A percentile compares a stretch with the other conserved stretches of the same genome.
phyloP scores from a whole-genome alignment of 2,888 invertebrate species.

The Phortica okadai region DNA sequence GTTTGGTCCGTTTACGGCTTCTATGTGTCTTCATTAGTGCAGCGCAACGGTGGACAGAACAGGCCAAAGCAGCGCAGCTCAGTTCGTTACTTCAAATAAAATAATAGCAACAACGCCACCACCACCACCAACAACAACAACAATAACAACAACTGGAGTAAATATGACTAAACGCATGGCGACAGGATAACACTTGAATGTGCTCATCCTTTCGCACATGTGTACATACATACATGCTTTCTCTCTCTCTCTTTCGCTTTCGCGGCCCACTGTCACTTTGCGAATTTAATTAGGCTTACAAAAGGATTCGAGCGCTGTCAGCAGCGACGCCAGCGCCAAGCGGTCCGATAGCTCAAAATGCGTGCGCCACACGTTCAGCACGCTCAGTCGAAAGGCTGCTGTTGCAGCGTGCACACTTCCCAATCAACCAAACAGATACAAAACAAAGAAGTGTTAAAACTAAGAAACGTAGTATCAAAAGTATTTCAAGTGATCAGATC shows the following conservation, averaged over 20 bases:
- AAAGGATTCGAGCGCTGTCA: not conserved
- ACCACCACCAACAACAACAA: too few species aligned
- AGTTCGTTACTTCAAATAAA: conserved; percentile 65
- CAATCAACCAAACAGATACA: not conserved
- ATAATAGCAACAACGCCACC: not conserved
- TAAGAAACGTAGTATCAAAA: too few species aligned
- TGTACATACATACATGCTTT: too few species aligned
- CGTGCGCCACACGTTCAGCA: not conserved
- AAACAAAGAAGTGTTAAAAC: too few species aligned
- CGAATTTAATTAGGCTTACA: conserved; percentile 1
- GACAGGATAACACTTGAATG: not conserved
- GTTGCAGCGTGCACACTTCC: not conserved
- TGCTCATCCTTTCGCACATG: not conserved
- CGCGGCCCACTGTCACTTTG: not conserved
- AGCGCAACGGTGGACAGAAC: conserved; percentile 12
- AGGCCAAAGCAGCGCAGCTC: conserved; percentile 1
- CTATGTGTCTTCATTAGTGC: conserved; percentile 59
- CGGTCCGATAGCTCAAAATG: conserved; percentile 1
- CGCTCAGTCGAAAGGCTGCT: not conserved
- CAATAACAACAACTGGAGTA: not conserved
- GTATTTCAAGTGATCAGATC: too few species aligned
- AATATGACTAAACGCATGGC: not conserved
- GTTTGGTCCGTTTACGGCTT: conserved; percentile 49
- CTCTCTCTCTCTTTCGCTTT: not conserved
- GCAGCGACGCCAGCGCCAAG: conserved; percentile 37